These are phyloP conservation scores for Thomomys bottae DNA, from an alignment of 2,113 vertebrate genomes.

Conservation along the genomic window DNA sequence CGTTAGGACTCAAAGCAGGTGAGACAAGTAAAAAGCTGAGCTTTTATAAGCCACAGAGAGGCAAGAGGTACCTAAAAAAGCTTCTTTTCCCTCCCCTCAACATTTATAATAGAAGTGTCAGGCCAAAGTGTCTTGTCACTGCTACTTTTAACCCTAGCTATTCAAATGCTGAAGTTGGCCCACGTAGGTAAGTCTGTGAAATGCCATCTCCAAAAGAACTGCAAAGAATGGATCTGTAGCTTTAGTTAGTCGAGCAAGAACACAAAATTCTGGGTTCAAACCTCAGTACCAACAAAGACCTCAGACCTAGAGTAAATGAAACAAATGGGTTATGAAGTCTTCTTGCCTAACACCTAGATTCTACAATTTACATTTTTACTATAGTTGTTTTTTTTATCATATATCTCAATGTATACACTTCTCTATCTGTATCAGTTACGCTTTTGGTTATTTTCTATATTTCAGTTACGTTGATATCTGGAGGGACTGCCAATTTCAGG, in stretches of 20 bases:
- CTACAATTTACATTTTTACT: neutral
- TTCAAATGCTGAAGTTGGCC: too few relatives aligned
- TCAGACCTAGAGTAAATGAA: neutral
- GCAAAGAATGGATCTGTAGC: too few relatives aligned
- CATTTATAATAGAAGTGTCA: constrained; percentile 2
- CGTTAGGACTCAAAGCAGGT: neutral
- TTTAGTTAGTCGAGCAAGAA: too few relatives aligned
- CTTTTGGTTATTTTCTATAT: neutral
- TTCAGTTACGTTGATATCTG: neutral
- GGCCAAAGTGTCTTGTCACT: too few relatives aligned
- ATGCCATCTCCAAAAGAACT: too few relatives aligned
- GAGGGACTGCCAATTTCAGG: neutral
- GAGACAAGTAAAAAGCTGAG: neutral
- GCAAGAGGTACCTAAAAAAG: neutral
- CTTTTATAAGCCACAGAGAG: neutral
- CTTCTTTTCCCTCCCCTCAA: neutral
- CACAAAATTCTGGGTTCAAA: too few relatives aligned
- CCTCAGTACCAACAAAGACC: too few relatives aligned
- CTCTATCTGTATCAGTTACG: neutral
- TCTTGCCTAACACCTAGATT: neutral
- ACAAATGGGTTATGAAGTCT: neutral
- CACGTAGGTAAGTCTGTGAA: too few relatives aligned
- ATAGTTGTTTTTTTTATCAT: neutral
- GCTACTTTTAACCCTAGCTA: too few relatives aligned
- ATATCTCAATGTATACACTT: neutral